Conservation (phyloP, 2,888 invertebrate genomes). For the Automeris io region DNA sequence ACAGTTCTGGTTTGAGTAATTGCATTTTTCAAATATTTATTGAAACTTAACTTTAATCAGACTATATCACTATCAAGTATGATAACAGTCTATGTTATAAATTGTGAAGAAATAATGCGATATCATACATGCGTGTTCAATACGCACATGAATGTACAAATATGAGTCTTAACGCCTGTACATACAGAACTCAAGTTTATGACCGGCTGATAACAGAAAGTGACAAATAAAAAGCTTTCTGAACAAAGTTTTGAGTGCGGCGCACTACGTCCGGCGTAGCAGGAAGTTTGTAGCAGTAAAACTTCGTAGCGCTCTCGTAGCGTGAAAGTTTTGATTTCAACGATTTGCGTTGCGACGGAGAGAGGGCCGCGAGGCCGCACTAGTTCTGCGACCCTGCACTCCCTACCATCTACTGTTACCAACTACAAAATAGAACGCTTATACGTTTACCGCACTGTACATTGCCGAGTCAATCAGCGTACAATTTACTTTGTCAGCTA, state of each 20-base stretch:
- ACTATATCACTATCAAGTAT: neutral
- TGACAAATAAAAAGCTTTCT: constrained; percentile 73
- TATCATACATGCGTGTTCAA: neutral
- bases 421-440: constrained; percentile 18
- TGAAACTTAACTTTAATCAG: neutral
- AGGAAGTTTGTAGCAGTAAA: constrained; percentile 77
- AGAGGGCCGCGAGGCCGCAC: constrained; percentile 68
- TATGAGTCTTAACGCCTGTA: constrained; percentile 15
- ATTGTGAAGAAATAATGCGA: neutral
- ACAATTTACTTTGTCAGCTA: fast-evolving
- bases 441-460: constrained; percentile 17
- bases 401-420: constrained; percentile 23
- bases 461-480: constrained; percentile 19
- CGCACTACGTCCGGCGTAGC: constrained; percentile 70
- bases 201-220: constrained; percentile 65
- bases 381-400: constrained; percentile 60
- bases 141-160: neutral
- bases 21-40: neutral
- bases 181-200: constrained; percentile 52
- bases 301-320: constrained; percentile 76
- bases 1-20: neutral
- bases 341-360: constrained; percentile 74
- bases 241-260: constrained; percentile 73
- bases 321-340: constrained; percentile 78
- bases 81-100: neutral